Evolutionary conservation across 2,888 invertebrate genomes (phyloP), one percentile per base, ranked within the genome.

Genomic region (Melieria omissa): DNA sequence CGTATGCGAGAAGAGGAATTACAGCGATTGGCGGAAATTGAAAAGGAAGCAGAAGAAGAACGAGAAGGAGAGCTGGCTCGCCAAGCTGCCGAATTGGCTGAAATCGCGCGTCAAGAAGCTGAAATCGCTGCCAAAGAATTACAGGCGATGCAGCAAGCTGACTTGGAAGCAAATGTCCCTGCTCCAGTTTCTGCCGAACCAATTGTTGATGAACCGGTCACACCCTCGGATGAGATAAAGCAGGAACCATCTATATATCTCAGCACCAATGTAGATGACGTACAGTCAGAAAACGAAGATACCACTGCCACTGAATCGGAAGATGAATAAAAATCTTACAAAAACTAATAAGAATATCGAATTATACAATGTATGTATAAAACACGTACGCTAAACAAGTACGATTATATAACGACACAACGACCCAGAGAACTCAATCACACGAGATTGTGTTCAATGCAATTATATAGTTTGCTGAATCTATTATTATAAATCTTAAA

Each of bases 11-110:
- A 90, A 79, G 89, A 89, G 76, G 90, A 90, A 79, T 81, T 88
- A 55, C 85, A 82, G 9, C 88, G 88, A 60, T 80, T 88, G 71
- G 89, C 88, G 55, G 89, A 89, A 78, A 83, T 89, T 70, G 90
- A 89, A 78, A 89, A 88, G 76, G 85, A 88, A 77, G 86, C 85
- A 1, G 89, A 89, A 77, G 88, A 89, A 72, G 88, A 87, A 9
- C 89, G 89, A 42, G 92, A 92, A 86, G 90, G 88, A 7, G 92
- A 92, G 81, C 88, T 92, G 76, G 92, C 91, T 65, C 88, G 92
- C 80, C 92, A 92, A 89, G 92, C 92, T 75, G 92, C 91, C 62
- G 92, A 92, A 85, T 84, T 92, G 79, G 91, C 91, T 0, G 92
- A 92, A 83, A 89, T 90, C 57, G 90, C 90, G 5, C 89, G 90